Conservation (phyloP, 2,113 vertebrate genomes). For the Phalacrocorax brasilianus region DNA sequence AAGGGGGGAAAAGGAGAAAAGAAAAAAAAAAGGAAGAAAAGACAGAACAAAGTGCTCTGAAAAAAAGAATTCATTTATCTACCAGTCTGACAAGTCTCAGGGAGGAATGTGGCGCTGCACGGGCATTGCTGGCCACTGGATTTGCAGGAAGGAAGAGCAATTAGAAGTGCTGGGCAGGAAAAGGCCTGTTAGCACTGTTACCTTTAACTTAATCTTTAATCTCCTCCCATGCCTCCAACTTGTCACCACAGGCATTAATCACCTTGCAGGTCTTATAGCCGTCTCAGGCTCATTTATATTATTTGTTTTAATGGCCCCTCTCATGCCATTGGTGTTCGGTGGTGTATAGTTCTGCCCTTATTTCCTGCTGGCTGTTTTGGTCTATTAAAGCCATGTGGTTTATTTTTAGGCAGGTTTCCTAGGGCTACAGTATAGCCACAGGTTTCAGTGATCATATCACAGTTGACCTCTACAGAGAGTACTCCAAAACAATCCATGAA, state of each 20-base stretch:
- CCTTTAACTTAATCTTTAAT: constrained; percentile 67
- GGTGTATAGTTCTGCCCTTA: background rate
- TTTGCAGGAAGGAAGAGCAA: constrained; percentile 54
- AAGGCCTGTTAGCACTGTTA: constrained; percentile 60
- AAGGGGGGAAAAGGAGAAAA: fast-evolving
- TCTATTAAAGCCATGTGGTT: background rate
- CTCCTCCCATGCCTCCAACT: constrained; percentile 52
- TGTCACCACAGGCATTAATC: constrained; percentile 69
- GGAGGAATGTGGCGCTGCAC: background rate
- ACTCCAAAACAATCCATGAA: background rate
- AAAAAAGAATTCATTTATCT: background rate
- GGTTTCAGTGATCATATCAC: background rate
- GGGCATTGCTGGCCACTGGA: background rate
- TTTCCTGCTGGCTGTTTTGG: constrained; percentile 13
- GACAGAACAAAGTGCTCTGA: background rate
- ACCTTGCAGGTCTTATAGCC: constrained; percentile 26
- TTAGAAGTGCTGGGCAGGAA: constrained; percentile 46
- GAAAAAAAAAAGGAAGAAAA: background rate
- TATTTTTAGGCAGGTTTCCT: constrained; percentile 1
- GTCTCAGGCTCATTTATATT: constrained; percentile 37
- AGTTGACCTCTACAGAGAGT: background rate
- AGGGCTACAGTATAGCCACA: background rate
- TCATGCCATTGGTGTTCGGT: background rate
- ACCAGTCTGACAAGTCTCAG: background rate
- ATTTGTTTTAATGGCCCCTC: constrained; percentile 34